Base-by-base conservation (phyloP, 2,797 vertebrate species). In the Furcifer pardalis region DNA sequence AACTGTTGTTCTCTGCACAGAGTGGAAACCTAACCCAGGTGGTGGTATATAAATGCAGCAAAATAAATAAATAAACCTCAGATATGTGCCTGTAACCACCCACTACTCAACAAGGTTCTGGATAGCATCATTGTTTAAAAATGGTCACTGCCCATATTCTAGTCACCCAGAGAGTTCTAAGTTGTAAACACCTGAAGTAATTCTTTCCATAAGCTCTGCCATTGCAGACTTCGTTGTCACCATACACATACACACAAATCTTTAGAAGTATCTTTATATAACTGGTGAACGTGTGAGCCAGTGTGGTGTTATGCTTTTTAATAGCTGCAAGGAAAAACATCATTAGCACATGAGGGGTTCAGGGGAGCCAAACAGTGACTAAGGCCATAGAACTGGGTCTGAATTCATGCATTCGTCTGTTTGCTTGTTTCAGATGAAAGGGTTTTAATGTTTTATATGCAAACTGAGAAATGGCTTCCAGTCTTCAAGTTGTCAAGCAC, bases 101-200 rank as follows among this genome's bases (percentile, higher is more conserved):
- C 81, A 82, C 77, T 78, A 83, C 81, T 79, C 83, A 87, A 40
- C 9, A 15, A 78, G 66, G 90, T 68, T 65, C 60, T 65, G 84
- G 84, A 90, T 91, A 90, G 91, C 90, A 91, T 94, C 91, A 23
- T 9, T 73, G 37, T 32, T 49, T 74, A 25, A 27, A 44, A 37
- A 77, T 59, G 10, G 32, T 86, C 90, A 87, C 90, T 90, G 92
- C 92, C 92, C 92, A 92, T 88, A 85, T 92, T 88, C 40, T 46
- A 46, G 71, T 46, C 71, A 72, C 46, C 72, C 72, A 40, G 88
- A 86, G 92, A 92, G 90, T 87, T 88, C 89, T 87, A 87, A 91
- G 92, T 91, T 92, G 92, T 93, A 94, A 94, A 93, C 93, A 93
- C 91, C 92, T 94, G 92, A 93, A 93, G 92, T 94, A 92, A 94